Evolutionary conservation across 2,888 invertebrate genomes (phyloP), one percentile per base, ranked within the genome.

Genomic region (Eretmocerus hayati): DNA sequence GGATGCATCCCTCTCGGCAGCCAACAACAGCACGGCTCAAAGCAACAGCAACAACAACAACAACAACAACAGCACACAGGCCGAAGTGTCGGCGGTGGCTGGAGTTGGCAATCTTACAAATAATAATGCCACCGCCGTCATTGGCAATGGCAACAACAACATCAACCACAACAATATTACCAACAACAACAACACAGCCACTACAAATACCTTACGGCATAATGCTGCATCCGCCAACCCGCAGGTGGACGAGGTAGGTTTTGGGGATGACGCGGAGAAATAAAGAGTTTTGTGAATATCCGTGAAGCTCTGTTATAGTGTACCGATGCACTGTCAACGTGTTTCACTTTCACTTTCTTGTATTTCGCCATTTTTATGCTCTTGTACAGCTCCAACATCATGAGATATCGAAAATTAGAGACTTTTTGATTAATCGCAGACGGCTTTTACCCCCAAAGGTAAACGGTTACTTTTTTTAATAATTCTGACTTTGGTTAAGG

Each of bases 1-100:
- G 59, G 85, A 85, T 64, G 80, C 77, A 71, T 71, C 84, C 75
- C 67, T 78, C 50, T 22, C 46, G 33, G 19, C 39, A 19, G 66
- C 63, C 64, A 69, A 68, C 63, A 61, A 59, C 53, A 47, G 62
- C 11, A 26, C 31, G 13, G 32, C 42, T 6, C 31, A 31, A 15
- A 26, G 9, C 6, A 26, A 15, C 9, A 26, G n/a, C 6, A 26
- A 15, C 21, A 11, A 11, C 18, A 4, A 18, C 30, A 30, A 30
- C 30, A 30, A 30, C 30, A 30, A 30, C 36, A 36, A n/a, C 38
- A 22, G 22, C 21, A 15, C 42, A 33, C n/a, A 9, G 23, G 33
- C 20, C 33, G 32, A 15, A 31, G 47, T 30, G 36, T 16, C 44
- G 33, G 16, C 26, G 18, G 42, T 16, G 22, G 19, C 21, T 20